Evolutionary conservation across 1,140 invertebrate species (phyloP).

Genomic region (Scaptodrosophila lebanonensis): DNA sequence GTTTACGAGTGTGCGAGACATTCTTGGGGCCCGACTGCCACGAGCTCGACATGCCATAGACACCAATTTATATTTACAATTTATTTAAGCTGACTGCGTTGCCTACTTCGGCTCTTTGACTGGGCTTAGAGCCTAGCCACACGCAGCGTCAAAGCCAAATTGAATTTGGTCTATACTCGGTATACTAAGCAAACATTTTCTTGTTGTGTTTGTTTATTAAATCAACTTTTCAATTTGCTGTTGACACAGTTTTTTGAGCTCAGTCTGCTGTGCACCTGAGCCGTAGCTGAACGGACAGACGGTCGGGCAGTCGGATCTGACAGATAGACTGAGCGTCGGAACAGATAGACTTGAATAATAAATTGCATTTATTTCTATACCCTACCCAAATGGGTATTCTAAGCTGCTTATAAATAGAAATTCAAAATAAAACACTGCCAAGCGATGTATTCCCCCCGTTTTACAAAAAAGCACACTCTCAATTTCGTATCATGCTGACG

Average conservation of each 20-base stretch:
- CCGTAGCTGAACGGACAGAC: too few relatives aligned
- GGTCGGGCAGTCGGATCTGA: too few relatives aligned
- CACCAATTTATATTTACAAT: slow-evolving; percentile 44
- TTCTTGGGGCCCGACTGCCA: slow-evolving; percentile 37
- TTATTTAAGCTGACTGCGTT: slow-evolving; percentile 52
- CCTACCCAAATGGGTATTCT: too few relatives aligned
- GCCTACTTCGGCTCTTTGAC: background rate
- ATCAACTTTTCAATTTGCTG: slow-evolving; percentile 71
- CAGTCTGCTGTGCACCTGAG: slow-evolving; percentile 47
- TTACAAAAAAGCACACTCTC: too few relatives aligned
- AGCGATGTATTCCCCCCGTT: too few relatives aligned
- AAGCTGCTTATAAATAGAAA: too few relatives aligned
- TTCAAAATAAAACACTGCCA: too few relatives aligned
- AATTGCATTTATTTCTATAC: slow-evolving; percentile 54
- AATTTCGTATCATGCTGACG: too few relatives aligned
- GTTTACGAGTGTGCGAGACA: slow-evolving; percentile 37
- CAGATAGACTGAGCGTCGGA: slow-evolving; percentile 55
- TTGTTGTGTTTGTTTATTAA: slow-evolving; percentile 34
- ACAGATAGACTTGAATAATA: slow-evolving; percentile 47
- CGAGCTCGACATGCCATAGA: slow-evolving; percentile 37
- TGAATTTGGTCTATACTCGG: slow-evolving; percentile 52
- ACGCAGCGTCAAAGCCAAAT: slow-evolving; percentile 51
- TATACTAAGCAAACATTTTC: slow-evolving; percentile 48
- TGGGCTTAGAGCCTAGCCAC: slow-evolving; percentile 34
- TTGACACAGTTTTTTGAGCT: slow-evolving; percentile 60